Base-by-base conservation (phyloP, 2,797 vertebrate genomes). In the Poecilia wingei region DNA sequence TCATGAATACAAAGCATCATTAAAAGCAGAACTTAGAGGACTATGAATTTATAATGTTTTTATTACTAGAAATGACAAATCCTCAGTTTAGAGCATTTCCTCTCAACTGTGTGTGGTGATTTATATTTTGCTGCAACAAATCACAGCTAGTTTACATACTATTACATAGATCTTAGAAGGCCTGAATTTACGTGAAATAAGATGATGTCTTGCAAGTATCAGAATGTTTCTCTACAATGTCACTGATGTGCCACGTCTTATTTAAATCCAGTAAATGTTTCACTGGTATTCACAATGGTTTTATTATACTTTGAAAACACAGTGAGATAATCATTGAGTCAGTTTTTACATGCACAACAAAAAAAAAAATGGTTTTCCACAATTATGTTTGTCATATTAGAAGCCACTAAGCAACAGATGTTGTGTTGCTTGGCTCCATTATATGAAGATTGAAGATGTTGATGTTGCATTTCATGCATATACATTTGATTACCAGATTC, bases 1-100 rank as follows among this genome's bases (percentile, higher is more conserved):
- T 93, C 83, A 91, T 91, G 91, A 92, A 93, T 93, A 87, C 80
- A 89, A 92, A 90, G 84, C 83, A 88, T 92, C 94, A 92, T 90
- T 91, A 93, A 93, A 92, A 90, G 87, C 90, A 88, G 70, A 87
- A 91, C 78, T 93, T 92, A 90, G 90, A 87, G 83, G 85, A 88
- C 76, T 83, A 79, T 91, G 86, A 91, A 93, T 93, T 91, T 74
- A 93, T 91, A 59, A 25, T 68, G 86, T 88, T 90, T 89, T 86
- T 88, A 73, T 84, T 79, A 84, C 83, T 49, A 79, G 84, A 91
- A 78, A 86, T 80, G 77, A 80, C 90, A 93, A 90, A 88, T 76
- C 41, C 72, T 79, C 85, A 84, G 87, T 79, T 85, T 84, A 69
- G 76, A 82, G 36, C 10, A 57, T 81, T 78, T 85, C 73, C 75